These are phyloP conservation scores for Eurystomus glaucurus DNA, from an alignment of 2,797 vertebrate species.

Conservation along the genomic window DNA sequence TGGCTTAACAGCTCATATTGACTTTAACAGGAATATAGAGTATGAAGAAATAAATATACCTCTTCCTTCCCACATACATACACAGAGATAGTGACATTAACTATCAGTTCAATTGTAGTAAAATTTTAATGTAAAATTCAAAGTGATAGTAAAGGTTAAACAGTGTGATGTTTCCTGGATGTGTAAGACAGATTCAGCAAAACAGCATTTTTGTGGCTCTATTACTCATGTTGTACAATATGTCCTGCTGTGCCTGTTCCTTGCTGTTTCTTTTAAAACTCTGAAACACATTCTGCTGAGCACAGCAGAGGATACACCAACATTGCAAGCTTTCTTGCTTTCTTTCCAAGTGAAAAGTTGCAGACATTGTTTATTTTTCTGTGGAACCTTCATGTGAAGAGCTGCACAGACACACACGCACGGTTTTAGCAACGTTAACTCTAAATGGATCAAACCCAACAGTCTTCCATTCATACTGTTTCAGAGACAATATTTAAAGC, in stretches of 20 bases:
- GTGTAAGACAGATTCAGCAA: conserved; percentile 66
- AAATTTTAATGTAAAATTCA: conserved; percentile 33
- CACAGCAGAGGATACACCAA: conserved; percentile 23
- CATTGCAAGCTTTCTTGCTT: neutral
- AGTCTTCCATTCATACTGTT: neutral
- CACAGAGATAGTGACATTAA: neutral
- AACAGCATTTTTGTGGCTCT: conserved; percentile 72
- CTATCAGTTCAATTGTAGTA: neutral
- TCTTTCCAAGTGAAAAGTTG: conserved; percentile 31
- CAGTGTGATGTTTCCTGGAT: conserved; percentile 32
- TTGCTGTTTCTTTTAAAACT: conserved; percentile 70
- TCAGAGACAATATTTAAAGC: neutral
- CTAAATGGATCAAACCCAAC: neutral
- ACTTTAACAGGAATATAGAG: neutral
- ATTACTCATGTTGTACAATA: conserved; percentile 67
- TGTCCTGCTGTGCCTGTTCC: conserved; percentile 61
- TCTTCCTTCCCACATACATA: neutral
- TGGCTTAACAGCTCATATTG: neutral
- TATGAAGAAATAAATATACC: neutral
- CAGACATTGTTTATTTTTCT: conserved; percentile 43
- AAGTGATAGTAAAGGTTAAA: conserved; percentile 56
- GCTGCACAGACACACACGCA: neutral
- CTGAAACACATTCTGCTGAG: conserved; percentile 51
- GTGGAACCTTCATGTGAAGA: conserved; percentile 33
- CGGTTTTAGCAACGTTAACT: neutral